Evolutionary conservation across 2,888 invertebrate genomes (phyloP), one percentile per base, ranked within the genome.

Genomic region (Drosophila atroscutellata): DNA sequence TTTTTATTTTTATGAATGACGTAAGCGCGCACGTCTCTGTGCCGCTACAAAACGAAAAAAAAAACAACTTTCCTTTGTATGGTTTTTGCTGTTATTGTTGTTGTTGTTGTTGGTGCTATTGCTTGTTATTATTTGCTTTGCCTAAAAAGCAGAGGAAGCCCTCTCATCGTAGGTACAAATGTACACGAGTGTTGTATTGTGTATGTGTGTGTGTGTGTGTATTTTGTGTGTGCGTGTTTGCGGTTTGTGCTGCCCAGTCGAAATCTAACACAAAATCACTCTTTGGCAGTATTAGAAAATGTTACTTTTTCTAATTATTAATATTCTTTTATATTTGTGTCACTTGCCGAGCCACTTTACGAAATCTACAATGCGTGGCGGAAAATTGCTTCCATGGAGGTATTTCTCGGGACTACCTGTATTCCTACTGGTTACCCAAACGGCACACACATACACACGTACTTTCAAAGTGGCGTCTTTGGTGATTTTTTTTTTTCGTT

Each of bases 1-100:
- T 63, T 86, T 86, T 77, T 89, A 86, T 85, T 86, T 89, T 87
- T 85, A 87, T 87, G 85, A 87, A 87, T 87, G 86, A 87, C 86
- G 86, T 87, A 87, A 87, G 89, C 87, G 74, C 60, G 42, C 69
- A 74, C 66, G 59, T 78, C 81, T 80, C 65, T 66, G 69, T 74
- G 52, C 72, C 69, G 79, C 75, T 72, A 74, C 65, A 68, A 60
- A 76, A 45, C 72, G 80, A 83, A 86, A 80, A n/a, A n/a, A 65
- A 65, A 65, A 79, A 77, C 74, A 81, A 77, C 75, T 69, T 78
- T 75, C 59, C 75, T 72, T 79, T 72, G 62, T 72, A 57, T 67
- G 57, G 69, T 82, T 72, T 72, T 64, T 71, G 62, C 42, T 61
- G 45, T 39, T 20, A 15, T 45, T 68, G 62, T 45, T 63, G 49